Conservation (phyloP, 2,797 vertebrate genomes). For the Poecilia wingei region DNA sequence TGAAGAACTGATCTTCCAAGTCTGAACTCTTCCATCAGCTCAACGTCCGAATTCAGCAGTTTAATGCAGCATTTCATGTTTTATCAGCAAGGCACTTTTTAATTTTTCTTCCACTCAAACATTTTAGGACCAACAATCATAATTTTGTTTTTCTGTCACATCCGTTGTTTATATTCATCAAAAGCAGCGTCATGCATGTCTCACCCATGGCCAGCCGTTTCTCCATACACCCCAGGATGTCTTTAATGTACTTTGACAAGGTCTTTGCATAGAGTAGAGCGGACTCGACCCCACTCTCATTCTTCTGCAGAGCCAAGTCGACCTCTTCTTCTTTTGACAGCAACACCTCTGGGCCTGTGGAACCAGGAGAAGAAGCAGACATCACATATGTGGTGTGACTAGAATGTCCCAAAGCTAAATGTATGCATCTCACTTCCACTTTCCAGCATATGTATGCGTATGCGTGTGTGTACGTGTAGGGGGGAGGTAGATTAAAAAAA, state of each 20-base stretch:
- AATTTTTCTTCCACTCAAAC: not conserved
- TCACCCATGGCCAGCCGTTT: conserved; percentile 94
- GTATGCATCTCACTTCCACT: conserved; percentile 23
- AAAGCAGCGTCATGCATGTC: conserved; percentile 41
- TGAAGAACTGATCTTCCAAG: not conserved
- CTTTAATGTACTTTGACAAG: conserved; percentile 98
- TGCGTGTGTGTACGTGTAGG: conserved; percentile 6
- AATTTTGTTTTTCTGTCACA: not conserved
- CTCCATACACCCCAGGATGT: conserved; percentile 94
- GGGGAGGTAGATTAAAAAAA: conserved; percentile 47
- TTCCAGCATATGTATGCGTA: conserved; percentile 16
- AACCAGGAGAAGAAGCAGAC: conserved; percentile 17
- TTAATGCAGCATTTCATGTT: not conserved
- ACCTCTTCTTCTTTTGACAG: conserved; percentile 86
- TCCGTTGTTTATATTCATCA: not conserved
- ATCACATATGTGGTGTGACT: conserved; percentile 20
- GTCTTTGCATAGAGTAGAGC: conserved; percentile 95
- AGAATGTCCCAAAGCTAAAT: conserved; percentile 15
- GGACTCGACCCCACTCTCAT: conserved; percentile 91
- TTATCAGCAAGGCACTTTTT: not conserved
- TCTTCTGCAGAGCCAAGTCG: conserved; percentile 88
- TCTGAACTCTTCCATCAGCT: not conserved
- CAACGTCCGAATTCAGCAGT: not conserved
- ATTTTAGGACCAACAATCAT: not conserved
- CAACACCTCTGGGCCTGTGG: conserved; percentile 57